These are phyloP conservation scores for Avahi laniger DNA, from an alignment of 2,797 vertebrate genomes.

Conservation along the genomic window DNA sequence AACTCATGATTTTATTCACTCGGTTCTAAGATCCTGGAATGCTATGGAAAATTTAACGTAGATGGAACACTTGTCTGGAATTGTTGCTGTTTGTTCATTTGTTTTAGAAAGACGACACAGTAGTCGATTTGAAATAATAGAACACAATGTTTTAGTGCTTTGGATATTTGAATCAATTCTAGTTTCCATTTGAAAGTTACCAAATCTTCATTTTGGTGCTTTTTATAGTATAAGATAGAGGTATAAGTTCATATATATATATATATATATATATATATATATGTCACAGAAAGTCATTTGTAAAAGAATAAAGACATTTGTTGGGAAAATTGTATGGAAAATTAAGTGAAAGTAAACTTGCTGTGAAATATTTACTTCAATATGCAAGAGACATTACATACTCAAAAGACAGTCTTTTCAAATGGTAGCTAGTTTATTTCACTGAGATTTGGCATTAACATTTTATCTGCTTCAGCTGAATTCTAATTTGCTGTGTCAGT, in stretches of 20 bases:
- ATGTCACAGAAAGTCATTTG: not conserved
- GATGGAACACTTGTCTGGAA: not conserved
- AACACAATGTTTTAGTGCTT: not conserved
- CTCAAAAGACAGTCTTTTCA: not conserved
- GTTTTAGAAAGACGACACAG: not conserved
- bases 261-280: not conserved
- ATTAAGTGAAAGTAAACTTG: not conserved
- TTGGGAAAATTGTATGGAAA: not conserved
- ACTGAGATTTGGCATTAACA: not conserved
- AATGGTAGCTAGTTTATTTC: not conserved
- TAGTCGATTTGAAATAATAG: not conserved
- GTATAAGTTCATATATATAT: not conserved
- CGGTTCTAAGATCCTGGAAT: not conserved
- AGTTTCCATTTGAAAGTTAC: not conserved
- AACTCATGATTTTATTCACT: not conserved
- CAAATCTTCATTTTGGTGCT: not conserved
- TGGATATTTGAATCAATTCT: not conserved
- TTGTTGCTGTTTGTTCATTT: not conserved
- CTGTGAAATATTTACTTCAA: not conserved
- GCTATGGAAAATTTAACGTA: not conserved
- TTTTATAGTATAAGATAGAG: not conserved
- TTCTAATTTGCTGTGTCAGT: not conserved
- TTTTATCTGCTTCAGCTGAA: slow-evolving; percentile 19
- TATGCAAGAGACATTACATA: not conserved
- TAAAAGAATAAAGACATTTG: not conserved